These are phyloP conservation scores for Delphinapterus leucas DNA, from an alignment of 2,113 vertebrate species.

Conservation along the genomic window DNA sequence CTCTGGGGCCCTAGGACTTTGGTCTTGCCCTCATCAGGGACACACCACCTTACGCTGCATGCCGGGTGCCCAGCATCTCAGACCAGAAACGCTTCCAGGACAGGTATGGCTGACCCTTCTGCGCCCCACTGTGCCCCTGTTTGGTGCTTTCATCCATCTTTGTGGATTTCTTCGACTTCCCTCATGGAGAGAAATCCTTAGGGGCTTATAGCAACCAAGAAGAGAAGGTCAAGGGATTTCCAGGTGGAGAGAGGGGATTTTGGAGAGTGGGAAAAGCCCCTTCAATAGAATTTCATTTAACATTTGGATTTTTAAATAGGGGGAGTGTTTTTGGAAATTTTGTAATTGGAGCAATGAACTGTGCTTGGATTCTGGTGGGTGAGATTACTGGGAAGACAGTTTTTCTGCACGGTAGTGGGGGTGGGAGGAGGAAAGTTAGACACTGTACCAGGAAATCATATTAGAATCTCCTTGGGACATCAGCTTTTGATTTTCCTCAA, in stretches of 20 bases:
- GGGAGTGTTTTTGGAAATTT: background rate
- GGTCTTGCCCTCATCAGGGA: background rate
- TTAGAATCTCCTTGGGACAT: background rate
- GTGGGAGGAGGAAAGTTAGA: background rate
- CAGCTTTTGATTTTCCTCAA: slow-evolving; percentile 50
- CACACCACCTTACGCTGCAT: too few species aligned
- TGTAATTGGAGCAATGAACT: background rate
- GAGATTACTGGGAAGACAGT: background rate
- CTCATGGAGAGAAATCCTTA: background rate
- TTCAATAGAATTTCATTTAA: background rate
- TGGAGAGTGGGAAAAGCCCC: background rate
- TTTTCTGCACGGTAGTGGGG: background rate
- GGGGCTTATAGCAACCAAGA: background rate
- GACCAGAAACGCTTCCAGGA: background rate
- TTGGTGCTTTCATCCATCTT: background rate
- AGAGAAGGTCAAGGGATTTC: background rate
- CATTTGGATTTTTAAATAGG: background rate
- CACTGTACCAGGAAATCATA: background rate
- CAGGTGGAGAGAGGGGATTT: background rate
- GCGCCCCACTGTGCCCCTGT: background rate
- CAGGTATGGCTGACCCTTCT: background rate
- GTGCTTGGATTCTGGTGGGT: background rate
- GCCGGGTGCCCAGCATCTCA: accelerated
- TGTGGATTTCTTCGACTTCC: background rate
- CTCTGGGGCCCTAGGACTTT: background rate